Evolutionary conservation across 2,113 vertebrate species (phyloP), one percentile per base, ranked within the genome.

Genomic region (Thamnaconus septentrionalis): DNA sequence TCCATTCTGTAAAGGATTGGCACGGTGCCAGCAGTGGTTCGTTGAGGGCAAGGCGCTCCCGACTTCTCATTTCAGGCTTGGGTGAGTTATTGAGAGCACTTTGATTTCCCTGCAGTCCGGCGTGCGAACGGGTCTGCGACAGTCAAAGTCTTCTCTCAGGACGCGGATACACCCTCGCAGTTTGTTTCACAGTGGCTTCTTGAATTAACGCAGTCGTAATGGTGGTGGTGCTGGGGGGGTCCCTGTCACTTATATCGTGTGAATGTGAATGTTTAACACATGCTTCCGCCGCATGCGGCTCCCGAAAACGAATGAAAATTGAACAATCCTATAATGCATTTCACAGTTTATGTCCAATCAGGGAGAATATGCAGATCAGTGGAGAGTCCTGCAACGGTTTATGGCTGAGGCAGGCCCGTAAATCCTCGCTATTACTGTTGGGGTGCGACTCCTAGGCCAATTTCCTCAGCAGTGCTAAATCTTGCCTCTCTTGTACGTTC

Each of bases 41-140:
- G 40, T 54, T 41, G 41, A 61, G 51, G 61, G 41, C 46, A 31
- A 31, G 18, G 57, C 7, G 1, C 55, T 66, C 51, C 57, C 56
- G 10, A 62, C 59, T 53, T 64, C 62, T 80, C 47, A 76, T 89
- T 76, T 86, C 78, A 83, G 65, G 80, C 78, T 62, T 64, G 76
- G 55, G 2, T 72, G 73, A 83, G 59, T 78, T 79, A 79, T 78
- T 65, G 83, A 79, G 44, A 7, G 58, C 47, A 12, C 18, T 51
- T 61, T 70, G 56, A 73, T 61, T 64, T 45, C 68, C 66, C 48
- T 51, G 55, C 52, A 75, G 62, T 52, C 47, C 7, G n/a, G 44
- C 11, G 52, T 41, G 41, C 0, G 3, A 49, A 73, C 47, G 8
- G 18, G 49, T 50, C 57, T 42, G 53, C 53, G 48, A 40, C 18